Evolutionary conservation across 2,888 invertebrate species (phyloP), one percentile per base, ranked within the genome.

Genomic region (Hydriomena furcata): DNA sequence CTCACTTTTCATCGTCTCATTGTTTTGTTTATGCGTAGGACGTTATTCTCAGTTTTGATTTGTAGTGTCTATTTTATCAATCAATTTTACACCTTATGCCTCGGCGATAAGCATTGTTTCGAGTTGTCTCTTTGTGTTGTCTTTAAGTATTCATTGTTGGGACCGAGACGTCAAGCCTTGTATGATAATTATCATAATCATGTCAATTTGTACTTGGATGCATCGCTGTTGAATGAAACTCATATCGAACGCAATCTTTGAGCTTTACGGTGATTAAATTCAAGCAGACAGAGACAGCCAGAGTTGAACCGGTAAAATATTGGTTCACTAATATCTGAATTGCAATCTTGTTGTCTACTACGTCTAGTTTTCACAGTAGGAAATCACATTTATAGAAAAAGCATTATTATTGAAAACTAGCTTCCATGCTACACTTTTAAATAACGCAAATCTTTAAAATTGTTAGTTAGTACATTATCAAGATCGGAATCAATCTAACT

Each of bases 1-100:
- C 70, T 68, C 66, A 71, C 68, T 71, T 79, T 73, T 73, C 72
- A 71, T 70, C 73, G 65, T 63, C 60, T 75, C 81, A 82, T 82
- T 82, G 82, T 82, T 73, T 75, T 73, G 69, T 65, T 65, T 49
- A 60, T 61, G 79, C 80, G 82, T 82, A 80, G 82, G 82, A 71
- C 50, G 81, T 69, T 70, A 66, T 66, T 71, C 72, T 66, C 68
- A 61, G 68, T 68, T 72, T 60, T 73, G 76, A 75, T 75, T 72
- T 71, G 71, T 68, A 58, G 66, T 66, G 66, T 66, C 64, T 63
- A 52, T 55, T 61, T 63, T 63, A 65, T 65, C 63, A 58, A 57
- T 66, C 64, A 61, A 73, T 56, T 71, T 60, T 71, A 61, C 60
- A 68, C 71, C 64, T 66, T 78, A 70, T 62, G 52, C 41, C 64